Evolutionary conservation across 2,888 invertebrate genomes (phyloP), one percentile per base, ranked within the genome.

Genomic region (Periphyllus acericola): DNA sequence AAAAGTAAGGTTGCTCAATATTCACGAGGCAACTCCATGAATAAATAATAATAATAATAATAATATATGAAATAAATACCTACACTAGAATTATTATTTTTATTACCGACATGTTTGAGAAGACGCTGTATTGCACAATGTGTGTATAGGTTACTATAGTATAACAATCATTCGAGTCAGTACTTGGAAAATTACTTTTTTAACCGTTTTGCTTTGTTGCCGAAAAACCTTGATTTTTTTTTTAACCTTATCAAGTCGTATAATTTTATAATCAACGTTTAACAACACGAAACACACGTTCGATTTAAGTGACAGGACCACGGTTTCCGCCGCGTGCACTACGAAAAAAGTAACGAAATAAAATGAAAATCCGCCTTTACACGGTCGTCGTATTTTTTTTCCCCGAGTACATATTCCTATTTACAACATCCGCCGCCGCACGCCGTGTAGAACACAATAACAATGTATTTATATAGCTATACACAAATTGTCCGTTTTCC

Each of bases 241-340:
- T 78, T 32, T 29, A 36, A 46, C 46, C 11, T 46, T 46, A 46
- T 46, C 46, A 29, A 60, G 17, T 60, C 17, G 3, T 80, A 79
- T 79, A 80, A 80, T 80, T 80, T 80, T 66, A 36, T 80, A 80
- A 80, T 80, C 80, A 80, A 66, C 36, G 36, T 66, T 66, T 6
- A 66, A 80, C 36, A 36, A 36, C n/a, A 36, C 29, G 60, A 80
- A 80, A 80, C 36, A 60, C 60, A 60, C 36, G 9, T 60, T n/a
- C 3, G 36, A 66, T 36, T 60, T 60, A 66, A 80, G 60, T 66
- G n/a, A 66, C 80, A 80, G 80, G 60, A 80, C 36, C 60, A 66
- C 36, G 80, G 80, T 80, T 80, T 80, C 60, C 60, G 36, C 17
- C 36, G 36, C 25, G 36, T 14, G n/a, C 60, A 36, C 14, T 17